Evolutionary conservation across 2,888 invertebrate species (phyloP).

Genomic region (Cheilosia vernalis): DNA sequence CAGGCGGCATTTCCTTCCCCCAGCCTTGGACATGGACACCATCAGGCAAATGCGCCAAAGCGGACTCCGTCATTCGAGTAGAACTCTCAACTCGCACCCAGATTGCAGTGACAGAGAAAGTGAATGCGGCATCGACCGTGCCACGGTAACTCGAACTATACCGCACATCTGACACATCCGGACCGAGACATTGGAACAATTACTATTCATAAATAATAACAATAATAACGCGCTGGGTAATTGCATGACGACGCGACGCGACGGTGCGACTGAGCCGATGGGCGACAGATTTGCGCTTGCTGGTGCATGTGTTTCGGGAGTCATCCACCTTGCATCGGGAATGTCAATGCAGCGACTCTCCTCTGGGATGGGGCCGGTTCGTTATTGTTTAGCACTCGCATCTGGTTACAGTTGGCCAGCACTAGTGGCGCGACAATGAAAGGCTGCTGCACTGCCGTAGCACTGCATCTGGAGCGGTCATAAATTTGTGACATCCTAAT

Average conservation of each 20-base stretch:
- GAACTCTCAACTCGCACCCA: constrained; percentile 39
- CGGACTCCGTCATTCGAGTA: constrained; percentile 37
- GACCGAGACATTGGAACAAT: constrained; percentile 72
- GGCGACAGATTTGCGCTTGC: constrained; percentile 28
- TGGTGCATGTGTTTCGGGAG: constrained; percentile 34
- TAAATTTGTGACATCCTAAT: constrained; percentile 73
- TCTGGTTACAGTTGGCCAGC: constrained; percentile 28
- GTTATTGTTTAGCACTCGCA: constrained; percentile 32
- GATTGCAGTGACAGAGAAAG: constrained; percentile 58
- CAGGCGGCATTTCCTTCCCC: constrained; percentile 48
- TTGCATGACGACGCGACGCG: constrained; percentile 37
- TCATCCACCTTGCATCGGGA: constrained; percentile 63
- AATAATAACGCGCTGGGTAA: constrained; percentile 51
- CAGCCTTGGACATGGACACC: constrained; percentile 29
- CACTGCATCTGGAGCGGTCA: constrained; percentile 53
- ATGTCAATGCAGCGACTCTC: constrained; percentile 42
- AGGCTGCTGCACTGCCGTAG: background rate
- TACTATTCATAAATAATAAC: constrained; percentile 72
- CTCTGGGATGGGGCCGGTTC: constrained; percentile 6
- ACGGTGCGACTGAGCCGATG: constrained; percentile 6
- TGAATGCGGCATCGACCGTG: constrained; percentile 46
- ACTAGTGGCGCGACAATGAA: constrained; percentile 36
- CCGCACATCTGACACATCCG: constrained; percentile 53
- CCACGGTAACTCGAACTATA: background rate
- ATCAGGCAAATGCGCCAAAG: constrained; percentile 11